Conservation (phyloP, 2,797 vertebrate genomes). For the Allenopithecus nigroviridis region DNA sequence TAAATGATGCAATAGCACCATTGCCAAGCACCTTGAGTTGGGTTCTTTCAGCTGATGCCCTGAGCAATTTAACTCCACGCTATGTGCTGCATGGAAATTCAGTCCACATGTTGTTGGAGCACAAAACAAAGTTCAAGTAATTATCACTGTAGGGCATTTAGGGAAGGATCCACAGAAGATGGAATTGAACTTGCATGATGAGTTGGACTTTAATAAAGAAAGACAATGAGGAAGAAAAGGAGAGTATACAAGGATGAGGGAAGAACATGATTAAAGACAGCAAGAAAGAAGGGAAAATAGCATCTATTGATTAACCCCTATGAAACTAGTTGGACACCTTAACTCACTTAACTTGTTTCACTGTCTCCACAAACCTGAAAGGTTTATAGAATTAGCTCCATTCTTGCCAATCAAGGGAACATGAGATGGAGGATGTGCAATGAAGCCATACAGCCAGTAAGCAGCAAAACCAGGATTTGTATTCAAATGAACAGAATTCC, state of each 20-base stretch:
- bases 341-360: neutral
- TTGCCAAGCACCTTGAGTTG: neutral
- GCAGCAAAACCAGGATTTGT: neutral
- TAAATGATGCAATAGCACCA: neutral
- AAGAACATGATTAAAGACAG: neutral
- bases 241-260: neutral
- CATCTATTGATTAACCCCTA: neutral
- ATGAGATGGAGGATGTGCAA: neutral
- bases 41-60: neutral
- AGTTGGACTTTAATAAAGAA: slow-evolving; percentile 7
- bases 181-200: neutral
- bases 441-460: neutral
- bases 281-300: neutral
- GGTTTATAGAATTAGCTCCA: neutral
- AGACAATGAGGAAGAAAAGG: neutral
- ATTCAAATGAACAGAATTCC: neutral
- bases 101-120: neutral
- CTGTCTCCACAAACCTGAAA: neutral
- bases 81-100: neutral
- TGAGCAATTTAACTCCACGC: neutral
- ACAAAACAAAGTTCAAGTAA: neutral
- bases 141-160: neutral
- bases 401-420: neutral
- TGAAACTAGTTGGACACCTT: neutral
- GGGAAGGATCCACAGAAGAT: neutral